A percentile compares a stretch with the other conserved stretches of the same genome.
These are phyloP conservation scores for Bucco capensis DNA, from an alignment of 2,113 vertebrate genomes.

Conservation along the genomic window DNA sequence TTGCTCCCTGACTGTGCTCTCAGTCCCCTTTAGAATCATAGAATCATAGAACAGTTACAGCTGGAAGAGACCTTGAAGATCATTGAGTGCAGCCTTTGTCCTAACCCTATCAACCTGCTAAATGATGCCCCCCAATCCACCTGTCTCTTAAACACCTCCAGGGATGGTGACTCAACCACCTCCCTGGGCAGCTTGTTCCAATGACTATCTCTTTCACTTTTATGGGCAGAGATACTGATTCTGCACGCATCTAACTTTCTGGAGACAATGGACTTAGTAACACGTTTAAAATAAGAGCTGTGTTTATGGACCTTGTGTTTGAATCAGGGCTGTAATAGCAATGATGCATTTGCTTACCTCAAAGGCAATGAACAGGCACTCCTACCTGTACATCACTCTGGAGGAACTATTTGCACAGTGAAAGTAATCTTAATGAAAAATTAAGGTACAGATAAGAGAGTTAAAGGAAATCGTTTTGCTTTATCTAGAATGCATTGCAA, in stretches of 20 bases:
- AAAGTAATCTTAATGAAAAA: background rate
- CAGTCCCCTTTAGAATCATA: background rate
- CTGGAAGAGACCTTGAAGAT: too few relatives aligned
- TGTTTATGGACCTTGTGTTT: background rate
- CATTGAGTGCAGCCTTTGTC: too few relatives aligned
- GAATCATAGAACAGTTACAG: too few relatives aligned
- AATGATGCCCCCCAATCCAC: too few relatives aligned
- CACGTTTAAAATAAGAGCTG: background rate
- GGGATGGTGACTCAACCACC: too few relatives aligned
- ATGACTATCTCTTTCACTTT: background rate
- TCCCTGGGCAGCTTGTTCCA: too few relatives aligned
- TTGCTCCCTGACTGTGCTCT: background rate
- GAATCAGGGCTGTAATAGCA: background rate
- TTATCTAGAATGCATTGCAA: background rate
- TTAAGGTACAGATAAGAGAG: background rate
- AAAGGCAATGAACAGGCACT: background rate
- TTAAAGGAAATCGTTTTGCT: background rate
- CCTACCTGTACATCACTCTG: background rate
- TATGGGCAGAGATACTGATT: background rate
- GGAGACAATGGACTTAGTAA: background rate
- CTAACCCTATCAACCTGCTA: too few relatives aligned
- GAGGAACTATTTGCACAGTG: background rate
- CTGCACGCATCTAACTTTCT: background rate
- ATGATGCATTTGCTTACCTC: rapidly evolving
- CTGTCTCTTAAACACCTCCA: too few relatives aligned